phyloP scores from a whole-genome alignment of 2,797 vertebrate species.

The Pitangus sulphuratus region DNA sequence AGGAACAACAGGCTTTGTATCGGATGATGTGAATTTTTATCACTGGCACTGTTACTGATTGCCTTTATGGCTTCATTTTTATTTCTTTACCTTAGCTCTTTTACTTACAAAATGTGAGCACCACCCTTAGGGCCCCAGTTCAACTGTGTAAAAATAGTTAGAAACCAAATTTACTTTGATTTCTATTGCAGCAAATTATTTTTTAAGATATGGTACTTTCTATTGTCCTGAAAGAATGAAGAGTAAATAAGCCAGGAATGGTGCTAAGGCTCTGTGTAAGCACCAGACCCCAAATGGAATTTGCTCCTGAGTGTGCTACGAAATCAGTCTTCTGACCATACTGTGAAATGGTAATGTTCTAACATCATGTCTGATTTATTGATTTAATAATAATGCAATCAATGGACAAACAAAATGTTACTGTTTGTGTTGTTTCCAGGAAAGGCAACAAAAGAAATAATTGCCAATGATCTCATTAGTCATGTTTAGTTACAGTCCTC shows the following conservation, averaged over 20 bases:
- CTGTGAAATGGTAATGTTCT: background rate
- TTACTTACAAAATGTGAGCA: background rate
- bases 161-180: background rate
- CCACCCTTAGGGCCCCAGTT: background rate
- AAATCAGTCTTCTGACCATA: background rate
- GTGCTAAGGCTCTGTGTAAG: background rate
- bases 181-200: background rate
- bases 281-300: background rate
- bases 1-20: background rate
- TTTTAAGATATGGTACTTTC: background rate
- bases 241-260: background rate
- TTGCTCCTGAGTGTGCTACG: background rate
- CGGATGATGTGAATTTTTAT: background rate
- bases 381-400: slow-evolving; percentile 4
- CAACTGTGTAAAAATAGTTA: background rate
- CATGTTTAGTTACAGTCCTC: background rate
- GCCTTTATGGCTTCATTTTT: background rate
- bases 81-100: background rate
- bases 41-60: background rate
- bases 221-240: background rate
- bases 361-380: background rate
- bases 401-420: slow-evolving; percentile 3
- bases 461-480: slow-evolving; percentile 6
- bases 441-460: slow-evolving; percentile 6
- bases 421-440: slow-evolving; percentile 11